These are phyloP conservation scores for Sclerodermus sp. DNA, from an alignment of 2,888 invertebrate species.

Conservation along the genomic window DNA sequence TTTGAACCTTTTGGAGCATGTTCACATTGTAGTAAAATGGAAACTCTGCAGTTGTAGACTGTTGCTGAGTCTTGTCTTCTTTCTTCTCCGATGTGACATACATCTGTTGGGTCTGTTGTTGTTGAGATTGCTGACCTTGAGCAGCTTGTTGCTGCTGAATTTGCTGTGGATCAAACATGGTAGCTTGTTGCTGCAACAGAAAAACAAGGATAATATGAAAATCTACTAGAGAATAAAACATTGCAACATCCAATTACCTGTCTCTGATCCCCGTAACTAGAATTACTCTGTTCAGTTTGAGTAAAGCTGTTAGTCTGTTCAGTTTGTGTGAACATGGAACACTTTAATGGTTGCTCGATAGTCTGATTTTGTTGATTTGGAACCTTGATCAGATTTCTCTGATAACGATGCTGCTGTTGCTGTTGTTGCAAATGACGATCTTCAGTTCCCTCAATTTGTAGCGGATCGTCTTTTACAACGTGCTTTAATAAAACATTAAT, in stretches of 20 bases:
- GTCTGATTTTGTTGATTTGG: slow-evolving; percentile 39
- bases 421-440: slow-evolving; percentile 16
- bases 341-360: slow-evolving; percentile 46
- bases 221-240: background rate
- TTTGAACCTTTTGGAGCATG: slow-evolving; percentile 59
- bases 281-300: slow-evolving; percentile 51
- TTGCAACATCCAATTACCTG: slow-evolving; percentile 34
- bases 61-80: slow-evolving; percentile 53
- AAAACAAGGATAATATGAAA: slow-evolving; percentile 4
- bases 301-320: slow-evolving; percentile 50
- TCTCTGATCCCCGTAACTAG: slow-evolving; percentile 48
- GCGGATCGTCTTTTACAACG: slow-evolving; percentile 21
- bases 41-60: slow-evolving; percentile 53
- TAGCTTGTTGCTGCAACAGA: slow-evolving; percentile 33
- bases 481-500: slow-evolving; percentile 24
- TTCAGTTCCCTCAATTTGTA: slow-evolving; percentile 15
- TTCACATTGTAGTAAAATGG: slow-evolving; percentile 61
- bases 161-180: slow-evolving; percentile 56
- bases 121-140: slow-evolving; percentile 63
- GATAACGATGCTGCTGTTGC: slow-evolving; percentile 21
- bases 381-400: slow-evolving; percentile 25
- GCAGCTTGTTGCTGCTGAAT: slow-evolving; percentile 72
- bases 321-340: slow-evolving; percentile 55
- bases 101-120: slow-evolving; percentile 53
- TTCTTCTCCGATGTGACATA: slow-evolving; percentile 52